Evolutionary conservation across 2,888 invertebrate genomes (phyloP).

Genomic region (Hypena proboscidalis): DNA sequence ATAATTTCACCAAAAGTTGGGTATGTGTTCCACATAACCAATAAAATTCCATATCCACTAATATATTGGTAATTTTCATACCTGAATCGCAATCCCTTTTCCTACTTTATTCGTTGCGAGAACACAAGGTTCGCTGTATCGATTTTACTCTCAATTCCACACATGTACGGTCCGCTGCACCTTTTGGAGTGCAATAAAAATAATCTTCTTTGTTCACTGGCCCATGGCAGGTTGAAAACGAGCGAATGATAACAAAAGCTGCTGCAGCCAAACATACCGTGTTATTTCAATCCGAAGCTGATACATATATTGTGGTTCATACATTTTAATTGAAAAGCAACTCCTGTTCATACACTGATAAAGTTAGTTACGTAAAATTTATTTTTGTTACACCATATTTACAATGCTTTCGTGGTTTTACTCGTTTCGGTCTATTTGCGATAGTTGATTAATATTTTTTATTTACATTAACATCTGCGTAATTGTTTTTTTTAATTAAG

Average conservation of each 20-base stretch:
- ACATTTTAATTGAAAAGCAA: slow-evolving; percentile 53
- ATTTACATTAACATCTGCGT: no score
- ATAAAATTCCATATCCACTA: no score
- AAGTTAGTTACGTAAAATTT: slow-evolving; percentile 14
- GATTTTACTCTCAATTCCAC: slow-evolving; percentile 74
- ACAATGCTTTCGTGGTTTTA: no score
- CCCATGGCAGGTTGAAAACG: slow-evolving; percentile 61
- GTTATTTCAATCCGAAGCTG: slow-evolving; percentile 66
- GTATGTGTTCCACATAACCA: no score
- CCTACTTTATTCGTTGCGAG: slow-evolving; percentile 38
- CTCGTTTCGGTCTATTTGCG: no score
- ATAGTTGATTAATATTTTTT: no score
- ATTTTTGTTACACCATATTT: slow-evolving; percentile 16
- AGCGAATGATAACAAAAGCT: slow-evolving; percentile 64
- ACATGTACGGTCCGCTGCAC: slow-evolving; percentile 73
- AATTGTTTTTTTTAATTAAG: no score
- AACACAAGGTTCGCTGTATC: slow-evolving; percentile 50
- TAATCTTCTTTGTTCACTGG: slow-evolving; percentile 78
- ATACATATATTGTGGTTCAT: slow-evolving; percentile 54
- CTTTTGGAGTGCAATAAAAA: slow-evolving; percentile 80
- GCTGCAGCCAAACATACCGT: slow-evolving; percentile 52
- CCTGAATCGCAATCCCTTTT: slow-evolving; percentile 37
- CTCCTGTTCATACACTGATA: slow-evolving; percentile 27
- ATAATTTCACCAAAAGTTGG: no score
- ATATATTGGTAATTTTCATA: slow-evolving; percentile 5